These are phyloP conservation scores for Podarcis cretensis DNA, from an alignment of 2,113 vertebrate species.

Conservation along the genomic window DNA sequence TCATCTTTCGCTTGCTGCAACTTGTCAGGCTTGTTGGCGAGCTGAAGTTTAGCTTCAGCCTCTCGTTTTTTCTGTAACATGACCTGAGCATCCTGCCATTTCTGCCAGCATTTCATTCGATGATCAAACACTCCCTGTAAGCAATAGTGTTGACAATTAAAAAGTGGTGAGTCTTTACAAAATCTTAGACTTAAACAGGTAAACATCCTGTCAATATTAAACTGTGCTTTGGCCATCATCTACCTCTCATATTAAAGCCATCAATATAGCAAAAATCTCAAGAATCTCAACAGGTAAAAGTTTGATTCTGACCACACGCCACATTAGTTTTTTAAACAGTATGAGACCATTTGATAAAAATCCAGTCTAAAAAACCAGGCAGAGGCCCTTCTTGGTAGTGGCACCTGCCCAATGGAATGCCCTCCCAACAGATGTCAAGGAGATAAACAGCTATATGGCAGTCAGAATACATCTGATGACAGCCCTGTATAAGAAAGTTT, in stretches of 20 bases:
- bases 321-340: not conserved
- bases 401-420: too few relatives aligned
- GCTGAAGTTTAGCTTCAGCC: slow-evolving; percentile 94
- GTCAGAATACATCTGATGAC: too few relatives aligned
- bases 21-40: slow-evolving; percentile 96
- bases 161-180: not conserved
- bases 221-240: not conserved
- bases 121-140: slow-evolving; percentile 93
- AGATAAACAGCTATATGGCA: too few relatives aligned
- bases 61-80: slow-evolving; percentile 96
- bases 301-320: not conserved
- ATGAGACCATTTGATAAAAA: not conserved
- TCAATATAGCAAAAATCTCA: not conserved
- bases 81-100: slow-evolving; percentile 96
- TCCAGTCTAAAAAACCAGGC: too few relatives aligned
- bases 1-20: slow-evolving; percentile 97
- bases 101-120: slow-evolving; percentile 96
- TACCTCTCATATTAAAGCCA: not conserved
- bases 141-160: not conserved
- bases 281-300: not conserved
- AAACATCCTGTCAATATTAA: not conserved
- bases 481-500: too few relatives aligned
- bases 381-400: too few relatives aligned
- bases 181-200: not conserved
- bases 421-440: too few relatives aligned